phyloP scores from a whole-genome alignment of 2,888 invertebrate genomes.

The Himalopsyche tibetana region DNA sequence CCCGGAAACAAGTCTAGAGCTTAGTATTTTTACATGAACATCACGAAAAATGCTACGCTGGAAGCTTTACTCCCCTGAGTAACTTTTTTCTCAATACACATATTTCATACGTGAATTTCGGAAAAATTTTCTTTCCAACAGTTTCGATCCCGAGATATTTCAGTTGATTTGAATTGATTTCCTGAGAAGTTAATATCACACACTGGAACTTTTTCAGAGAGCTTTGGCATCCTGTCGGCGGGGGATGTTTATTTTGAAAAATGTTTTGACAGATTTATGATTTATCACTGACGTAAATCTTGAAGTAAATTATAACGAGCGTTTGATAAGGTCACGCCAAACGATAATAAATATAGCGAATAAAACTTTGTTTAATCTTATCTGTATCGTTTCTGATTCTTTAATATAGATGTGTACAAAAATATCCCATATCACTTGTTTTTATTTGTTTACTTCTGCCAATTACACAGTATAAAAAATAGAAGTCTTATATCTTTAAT shows the following conservation, averaged over 20 bases:
- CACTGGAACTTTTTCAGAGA: constrained; percentile 34
- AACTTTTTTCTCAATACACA: constrained; percentile 30
- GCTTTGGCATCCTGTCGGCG: constrained; percentile 47
- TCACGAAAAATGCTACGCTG: not conserved
- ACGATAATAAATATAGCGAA: not conserved
- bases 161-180: constrained; percentile 64
- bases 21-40: constrained; percentile 8
- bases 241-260: constrained; percentile 57
- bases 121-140: constrained; percentile 15
- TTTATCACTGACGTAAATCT: constrained; percentile 51
- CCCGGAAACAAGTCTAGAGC: constrained; percentile 8
- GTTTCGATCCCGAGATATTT: constrained; percentile 52
- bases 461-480: no score
- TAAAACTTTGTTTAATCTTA: not conserved
- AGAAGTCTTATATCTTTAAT: no score
- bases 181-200: constrained; percentile 54
- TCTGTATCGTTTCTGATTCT: no score
- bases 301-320: constrained; percentile 55
- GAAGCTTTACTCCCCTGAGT: not conserved
- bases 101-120: constrained; percentile 26
- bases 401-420: no score
- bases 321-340: constrained; percentile 12
- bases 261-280: constrained; percentile 55
- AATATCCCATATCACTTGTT: no score
- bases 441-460: no score